These are phyloP conservation scores for Eucidaris tribuloides DNA, from an alignment of 35 echinoderm and acorn worm genomes.

Conservation along the genomic window DNA sequence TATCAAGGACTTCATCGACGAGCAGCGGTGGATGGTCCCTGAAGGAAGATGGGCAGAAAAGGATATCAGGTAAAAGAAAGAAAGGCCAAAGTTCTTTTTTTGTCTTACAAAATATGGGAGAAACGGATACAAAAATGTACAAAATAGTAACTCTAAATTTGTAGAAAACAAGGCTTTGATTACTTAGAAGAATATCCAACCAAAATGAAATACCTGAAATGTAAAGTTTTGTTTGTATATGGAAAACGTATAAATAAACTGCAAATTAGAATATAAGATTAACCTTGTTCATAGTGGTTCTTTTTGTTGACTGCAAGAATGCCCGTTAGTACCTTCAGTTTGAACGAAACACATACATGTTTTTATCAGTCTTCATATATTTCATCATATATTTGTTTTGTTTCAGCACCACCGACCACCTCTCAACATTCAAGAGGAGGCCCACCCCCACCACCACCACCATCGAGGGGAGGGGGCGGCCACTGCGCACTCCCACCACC, in stretches of 20 bases:
- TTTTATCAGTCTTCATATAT: background rate
- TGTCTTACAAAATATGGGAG: background rate
- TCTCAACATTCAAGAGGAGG: background rate
- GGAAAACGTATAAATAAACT: background rate
- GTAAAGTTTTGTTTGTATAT: background rate
- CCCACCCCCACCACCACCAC: slow-evolving; percentile 41
- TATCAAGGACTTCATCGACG: slow-evolving; percentile 78
- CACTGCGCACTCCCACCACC: slow-evolving; percentile 29
- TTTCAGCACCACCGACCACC: background rate
- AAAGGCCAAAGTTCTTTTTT: background rate
- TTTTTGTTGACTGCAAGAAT: no score
- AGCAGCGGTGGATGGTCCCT: slow-evolving; percentile 69
- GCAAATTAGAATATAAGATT: background rate
- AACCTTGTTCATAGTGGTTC: no score
- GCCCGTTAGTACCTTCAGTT: no score
- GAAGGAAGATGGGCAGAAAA: slow-evolving; percentile 47
- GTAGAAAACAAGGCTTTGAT: background rate
- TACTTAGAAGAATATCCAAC: background rate
- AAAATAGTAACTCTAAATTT: background rate
- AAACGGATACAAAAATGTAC: background rate
- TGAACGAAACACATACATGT: no score
- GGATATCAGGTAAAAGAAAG: slow-evolving; percentile 12
- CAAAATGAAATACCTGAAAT: background rate
- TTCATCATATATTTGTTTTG: background rate
- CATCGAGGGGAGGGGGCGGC: slow-evolving; percentile 20